Percentiles rank a stretch among this genome's conserved stretches.
Evolutionary conservation across 2,113 vertebrate genomes (phyloP).

Genomic region (Entelurus aequoreus): DNA sequence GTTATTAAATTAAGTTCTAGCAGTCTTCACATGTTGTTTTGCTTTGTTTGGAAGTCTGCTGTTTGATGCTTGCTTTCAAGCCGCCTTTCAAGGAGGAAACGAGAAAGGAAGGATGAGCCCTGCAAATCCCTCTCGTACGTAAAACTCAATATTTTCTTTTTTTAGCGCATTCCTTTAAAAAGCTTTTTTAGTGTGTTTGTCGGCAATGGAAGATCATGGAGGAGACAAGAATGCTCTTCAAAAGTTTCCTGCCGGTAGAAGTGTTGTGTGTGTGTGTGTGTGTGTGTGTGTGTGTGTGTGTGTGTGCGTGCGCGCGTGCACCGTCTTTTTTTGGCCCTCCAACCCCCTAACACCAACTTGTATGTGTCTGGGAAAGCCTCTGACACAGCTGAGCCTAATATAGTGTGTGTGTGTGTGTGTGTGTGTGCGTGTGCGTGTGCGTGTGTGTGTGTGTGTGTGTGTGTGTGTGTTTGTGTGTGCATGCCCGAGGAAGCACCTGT

Average conservation of each 20-base stretch:
- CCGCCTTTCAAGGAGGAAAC: conserved; percentile 28
- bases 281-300: conserved; percentile 18
- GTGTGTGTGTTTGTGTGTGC: conserved; percentile 43
- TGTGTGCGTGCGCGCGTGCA: conserved; percentile 63
- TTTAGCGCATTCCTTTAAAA: conserved; percentile 47
- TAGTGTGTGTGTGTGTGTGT: conserved; percentile 25
- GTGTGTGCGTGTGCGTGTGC: conserved; percentile 34
- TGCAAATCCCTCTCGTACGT: conserved; percentile 44
- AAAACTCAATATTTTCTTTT: conserved; percentile 37
- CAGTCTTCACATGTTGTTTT: too few relatives aligned
- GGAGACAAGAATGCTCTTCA: conserved; percentile 60
- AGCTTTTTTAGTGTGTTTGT: conserved; percentile 19
- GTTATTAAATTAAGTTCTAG: neutral
- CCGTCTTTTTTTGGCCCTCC: conserved; percentile 59
- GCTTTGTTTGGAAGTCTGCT: too few relatives aligned
- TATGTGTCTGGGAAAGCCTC: conserved; percentile 65
- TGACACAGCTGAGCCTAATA: conserved; percentile 67
- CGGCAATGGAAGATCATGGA: conserved; percentile 42
- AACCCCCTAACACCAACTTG: conserved; percentile 21
- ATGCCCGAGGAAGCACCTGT: conserved; percentile 75
- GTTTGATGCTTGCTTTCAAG: conserved; percentile 35
- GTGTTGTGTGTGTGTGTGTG: conserved; percentile 53
- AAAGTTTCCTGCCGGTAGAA: conserved; percentile 61
- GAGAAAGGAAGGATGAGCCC: conserved; percentile 46
- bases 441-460: neutral